Evolutionary conservation across 2,113 vertebrate species (phyloP).

Genomic region (Brachypteracias leptosomus): DNA sequence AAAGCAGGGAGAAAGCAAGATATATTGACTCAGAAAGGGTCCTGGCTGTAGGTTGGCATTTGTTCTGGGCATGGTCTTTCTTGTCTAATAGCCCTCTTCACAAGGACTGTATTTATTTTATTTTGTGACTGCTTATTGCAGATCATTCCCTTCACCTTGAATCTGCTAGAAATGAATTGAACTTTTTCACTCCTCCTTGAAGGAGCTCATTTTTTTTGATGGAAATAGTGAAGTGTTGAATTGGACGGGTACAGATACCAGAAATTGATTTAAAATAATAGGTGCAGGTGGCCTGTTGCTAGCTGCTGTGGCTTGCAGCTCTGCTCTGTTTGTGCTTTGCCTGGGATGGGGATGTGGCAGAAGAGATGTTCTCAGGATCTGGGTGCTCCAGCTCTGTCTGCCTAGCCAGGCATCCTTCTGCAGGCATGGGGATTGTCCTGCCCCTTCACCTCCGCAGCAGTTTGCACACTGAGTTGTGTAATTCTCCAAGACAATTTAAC

Average conservation of each 20-base stretch:
- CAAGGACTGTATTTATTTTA: neutral
- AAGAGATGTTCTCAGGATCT: neutral
- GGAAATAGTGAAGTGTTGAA: neutral
- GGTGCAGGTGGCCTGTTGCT: neutral
- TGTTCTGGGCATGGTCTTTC: neutral
- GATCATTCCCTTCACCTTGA: neutral
- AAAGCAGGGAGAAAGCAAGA: neutral
- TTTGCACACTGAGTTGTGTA: neutral
- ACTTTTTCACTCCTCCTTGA: neutral
- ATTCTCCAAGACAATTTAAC: neutral
- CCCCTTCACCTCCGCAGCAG: neutral
- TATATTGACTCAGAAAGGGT: neutral
- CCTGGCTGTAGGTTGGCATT: neutral
- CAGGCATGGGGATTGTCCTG: rapidly evolving
- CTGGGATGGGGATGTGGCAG: neutral
- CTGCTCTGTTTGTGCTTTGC: neutral
- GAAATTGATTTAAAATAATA: neutral
- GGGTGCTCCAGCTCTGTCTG: neutral
- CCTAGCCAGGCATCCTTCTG: neutral
- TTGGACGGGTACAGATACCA: neutral
- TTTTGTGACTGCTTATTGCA: neutral
- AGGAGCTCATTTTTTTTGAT: neutral
- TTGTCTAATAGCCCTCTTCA: neutral
- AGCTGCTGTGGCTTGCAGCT: neutral
- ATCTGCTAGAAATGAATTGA: neutral